Conservation (phyloP, 2,797 vertebrate genomes). For the Falco columbarius region DNA sequence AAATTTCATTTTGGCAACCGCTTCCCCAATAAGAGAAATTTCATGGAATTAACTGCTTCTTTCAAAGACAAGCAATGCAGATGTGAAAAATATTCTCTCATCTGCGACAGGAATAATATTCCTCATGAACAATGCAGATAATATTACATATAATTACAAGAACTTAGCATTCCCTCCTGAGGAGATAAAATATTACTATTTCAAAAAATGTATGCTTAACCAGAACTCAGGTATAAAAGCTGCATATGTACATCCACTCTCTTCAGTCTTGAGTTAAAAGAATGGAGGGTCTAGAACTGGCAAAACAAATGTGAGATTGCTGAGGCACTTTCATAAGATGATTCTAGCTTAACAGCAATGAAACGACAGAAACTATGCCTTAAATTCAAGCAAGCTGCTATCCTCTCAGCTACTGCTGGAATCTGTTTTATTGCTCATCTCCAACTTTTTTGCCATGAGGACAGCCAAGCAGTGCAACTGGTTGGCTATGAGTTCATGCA, state of each 20-base stretch:
- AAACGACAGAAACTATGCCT: neutral
- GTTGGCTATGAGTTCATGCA: fast-evolving
- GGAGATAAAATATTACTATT: neutral
- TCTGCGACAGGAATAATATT: neutral
- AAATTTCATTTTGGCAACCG: neutral
- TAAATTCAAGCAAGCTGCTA: neutral
- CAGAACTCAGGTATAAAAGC: neutral
- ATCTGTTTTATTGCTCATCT: neutral
- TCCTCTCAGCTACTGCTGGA: neutral
- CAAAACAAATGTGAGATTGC: neutral
- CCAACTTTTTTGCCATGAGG: neutral
- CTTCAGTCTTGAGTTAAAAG: neutral
- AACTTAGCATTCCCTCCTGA: neutral
- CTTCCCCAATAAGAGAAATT: neutral
- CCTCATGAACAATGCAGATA: neutral
- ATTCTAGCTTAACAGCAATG: neutral
- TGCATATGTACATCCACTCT: neutral
- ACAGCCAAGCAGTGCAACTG: neutral
- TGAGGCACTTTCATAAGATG: neutral
- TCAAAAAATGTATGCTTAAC: neutral
- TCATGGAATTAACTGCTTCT: neutral
- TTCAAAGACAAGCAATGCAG: neutral
- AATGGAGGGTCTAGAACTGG: neutral
- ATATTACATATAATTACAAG: neutral
- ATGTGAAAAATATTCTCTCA: conserved; percentile 9